A percentile compares a stretch with the other conserved stretches of the same genome.
Conservation (phyloP, 2,113 vertebrate species). For the Pampusana beccarii region DNA sequence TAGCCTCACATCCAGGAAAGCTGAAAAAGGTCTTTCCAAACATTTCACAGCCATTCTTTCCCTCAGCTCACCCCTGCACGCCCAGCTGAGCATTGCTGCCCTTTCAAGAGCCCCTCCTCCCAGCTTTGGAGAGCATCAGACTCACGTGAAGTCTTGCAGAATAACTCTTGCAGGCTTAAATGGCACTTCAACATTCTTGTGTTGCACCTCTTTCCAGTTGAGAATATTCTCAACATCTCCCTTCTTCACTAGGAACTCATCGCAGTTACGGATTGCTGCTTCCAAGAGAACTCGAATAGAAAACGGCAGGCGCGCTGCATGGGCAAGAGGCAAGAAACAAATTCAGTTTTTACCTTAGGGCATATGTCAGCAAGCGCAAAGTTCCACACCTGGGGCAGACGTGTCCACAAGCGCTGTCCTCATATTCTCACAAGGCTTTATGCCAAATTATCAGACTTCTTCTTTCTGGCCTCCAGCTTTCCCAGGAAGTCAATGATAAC, state of each 20-base stretch:
- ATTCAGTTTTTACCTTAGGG: neutral
- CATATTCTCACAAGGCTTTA: neutral
- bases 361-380: neutral
- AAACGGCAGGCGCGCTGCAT: constrained; percentile 85
- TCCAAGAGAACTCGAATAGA: constrained; percentile 94
- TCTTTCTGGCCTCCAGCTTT: neutral
- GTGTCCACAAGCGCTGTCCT: neutral
- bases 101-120: neutral
- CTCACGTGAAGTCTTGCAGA: constrained; percentile 97
- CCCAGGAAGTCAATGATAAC: neutral
- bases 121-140: neutral
- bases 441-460: neutral
- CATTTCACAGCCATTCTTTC: neutral
- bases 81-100: neutral
- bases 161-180: constrained; percentile 96
- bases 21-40: neutral
- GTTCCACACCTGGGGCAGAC: neutral
- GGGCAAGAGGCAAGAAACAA: neutral
- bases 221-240: constrained; percentile 93
- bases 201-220: constrained; percentile 89
- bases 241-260: constrained; percentile 91
- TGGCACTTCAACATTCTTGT: constrained; percentile 89
- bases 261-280: constrained; percentile 92
- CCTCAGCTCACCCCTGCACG: neutral
- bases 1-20: neutral